Percentiles rank a stretch among this genome's conserved stretches.
phyloP scores from a whole-genome alignment of 2,113 vertebrate genomes.

The Herpetotheres cachinnans region DNA sequence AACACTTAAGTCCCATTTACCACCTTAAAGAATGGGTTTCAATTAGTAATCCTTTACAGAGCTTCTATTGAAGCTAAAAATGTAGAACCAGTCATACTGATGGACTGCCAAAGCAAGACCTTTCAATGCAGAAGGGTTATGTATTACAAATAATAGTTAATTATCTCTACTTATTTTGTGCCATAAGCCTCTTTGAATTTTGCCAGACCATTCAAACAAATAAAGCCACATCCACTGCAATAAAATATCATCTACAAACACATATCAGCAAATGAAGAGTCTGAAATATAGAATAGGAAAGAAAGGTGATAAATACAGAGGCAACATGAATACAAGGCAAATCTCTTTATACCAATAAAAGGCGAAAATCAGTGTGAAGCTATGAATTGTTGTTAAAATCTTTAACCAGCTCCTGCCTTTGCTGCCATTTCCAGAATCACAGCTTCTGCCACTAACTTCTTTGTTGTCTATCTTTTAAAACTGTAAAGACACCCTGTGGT shows the following conservation, averaged over 20 bases:
- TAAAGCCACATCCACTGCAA: not conserved
- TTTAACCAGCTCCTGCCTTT: not conserved
- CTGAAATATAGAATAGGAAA: not conserved
- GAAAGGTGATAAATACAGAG: not conserved
- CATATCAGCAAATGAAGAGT: not conserved
- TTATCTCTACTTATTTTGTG: not conserved
- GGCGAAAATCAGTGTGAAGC: not conserved
- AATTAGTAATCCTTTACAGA: not conserved
- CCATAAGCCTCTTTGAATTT: not conserved
- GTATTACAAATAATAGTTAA: not conserved
- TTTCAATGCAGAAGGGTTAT: not conserved
- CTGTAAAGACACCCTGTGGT: not conserved
- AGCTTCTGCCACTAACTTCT: not conserved
- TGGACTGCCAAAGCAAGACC: not conserved
- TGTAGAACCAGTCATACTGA: not conserved
- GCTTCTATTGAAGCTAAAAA: not conserved
- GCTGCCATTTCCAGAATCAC: not conserved
- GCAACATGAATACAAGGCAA: not conserved
- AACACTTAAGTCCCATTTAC: not conserved
- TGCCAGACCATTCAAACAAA: not conserved
- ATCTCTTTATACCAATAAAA: not conserved
- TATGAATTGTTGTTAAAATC: not conserved
- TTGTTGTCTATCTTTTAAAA: not conserved
- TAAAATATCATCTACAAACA: not conserved
- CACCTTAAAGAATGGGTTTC: not conserved